These are phyloP conservation scores for Gavialis gangeticus DNA, from an alignment of 2,113 vertebrate genomes.

Conservation along the genomic window DNA sequence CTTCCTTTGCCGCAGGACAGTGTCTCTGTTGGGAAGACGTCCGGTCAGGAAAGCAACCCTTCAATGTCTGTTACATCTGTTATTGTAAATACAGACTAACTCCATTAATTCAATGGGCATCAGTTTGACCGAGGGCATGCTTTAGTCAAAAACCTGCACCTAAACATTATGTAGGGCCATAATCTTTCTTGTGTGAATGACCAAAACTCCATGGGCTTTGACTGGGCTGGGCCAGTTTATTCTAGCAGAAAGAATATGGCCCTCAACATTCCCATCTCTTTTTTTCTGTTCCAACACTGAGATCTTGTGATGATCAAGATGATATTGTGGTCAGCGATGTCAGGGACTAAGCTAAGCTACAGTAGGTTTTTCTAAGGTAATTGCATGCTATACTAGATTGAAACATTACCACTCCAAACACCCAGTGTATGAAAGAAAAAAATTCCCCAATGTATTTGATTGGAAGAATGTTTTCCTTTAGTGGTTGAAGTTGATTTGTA, in stretches of 20 bases:
- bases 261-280: background rate
- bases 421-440: background rate
- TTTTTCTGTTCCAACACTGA: background rate
- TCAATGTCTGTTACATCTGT: background rate
- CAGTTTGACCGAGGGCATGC: background rate
- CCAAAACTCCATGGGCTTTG: background rate
- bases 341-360: background rate
- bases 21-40: too few relatives aligned
- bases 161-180: background rate
- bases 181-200: background rate
- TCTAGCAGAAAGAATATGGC: background rate
- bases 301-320: background rate
- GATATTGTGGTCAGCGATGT: background rate
- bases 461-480: constrained; percentile 52
- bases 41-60: too few relatives aligned
- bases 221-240: background rate
- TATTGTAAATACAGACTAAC: background rate
- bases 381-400: background rate
- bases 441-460: background rate
- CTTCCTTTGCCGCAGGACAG: too few relatives aligned
- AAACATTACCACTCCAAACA: constrained; percentile 14
- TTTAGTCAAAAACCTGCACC: rapidly evolving
- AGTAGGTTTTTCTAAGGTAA: background rate
- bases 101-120: background rate
- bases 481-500: constrained; percentile 50